Conservation (phyloP, 1,140 invertebrate species). For the Papilio polyxenes region DNA sequence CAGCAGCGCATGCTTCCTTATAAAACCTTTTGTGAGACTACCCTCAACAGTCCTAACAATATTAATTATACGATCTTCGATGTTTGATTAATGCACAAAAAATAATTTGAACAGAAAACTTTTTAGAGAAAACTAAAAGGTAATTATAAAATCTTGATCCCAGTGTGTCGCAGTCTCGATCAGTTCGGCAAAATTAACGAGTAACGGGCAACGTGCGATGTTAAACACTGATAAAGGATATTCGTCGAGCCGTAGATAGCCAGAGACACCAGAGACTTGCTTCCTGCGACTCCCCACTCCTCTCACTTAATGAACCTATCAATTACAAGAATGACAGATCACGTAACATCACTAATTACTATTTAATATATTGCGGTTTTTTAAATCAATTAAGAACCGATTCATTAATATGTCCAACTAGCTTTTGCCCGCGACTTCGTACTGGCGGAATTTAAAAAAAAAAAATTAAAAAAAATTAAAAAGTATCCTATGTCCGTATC, state of each 20-base stretch:
- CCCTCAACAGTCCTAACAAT: too few relatives aligned
- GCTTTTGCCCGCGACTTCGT: too few relatives aligned
- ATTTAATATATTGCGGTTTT: not conserved
- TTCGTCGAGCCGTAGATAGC: constrained; percentile 35
- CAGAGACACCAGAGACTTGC: not conserved
- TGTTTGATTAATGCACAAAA: too few relatives aligned
- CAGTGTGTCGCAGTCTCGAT: not conserved
- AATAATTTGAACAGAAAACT: not conserved
- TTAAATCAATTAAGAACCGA: not conserved
- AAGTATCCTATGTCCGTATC: too few relatives aligned
- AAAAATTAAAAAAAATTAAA: too few relatives aligned
- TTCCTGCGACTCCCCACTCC: not conserved
- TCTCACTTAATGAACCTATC: constrained; percentile 8
- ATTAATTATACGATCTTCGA: too few relatives aligned
- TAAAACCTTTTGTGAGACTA: too few relatives aligned
- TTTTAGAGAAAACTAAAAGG: not conserved
- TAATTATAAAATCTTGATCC: not conserved
- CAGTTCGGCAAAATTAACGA: constrained; percentile 41
- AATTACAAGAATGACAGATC: constrained; percentile 15
- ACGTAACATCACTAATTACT: constrained; percentile 6
- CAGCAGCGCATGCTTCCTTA: too few relatives aligned
- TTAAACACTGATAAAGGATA: constrained; percentile 29
- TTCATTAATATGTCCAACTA: not conserved
- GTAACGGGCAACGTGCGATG: constrained; percentile 40
- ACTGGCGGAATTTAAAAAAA: too few relatives aligned